Conservation (phyloP, 2,888 invertebrate species). For the Cephonodes hylas region DNA sequence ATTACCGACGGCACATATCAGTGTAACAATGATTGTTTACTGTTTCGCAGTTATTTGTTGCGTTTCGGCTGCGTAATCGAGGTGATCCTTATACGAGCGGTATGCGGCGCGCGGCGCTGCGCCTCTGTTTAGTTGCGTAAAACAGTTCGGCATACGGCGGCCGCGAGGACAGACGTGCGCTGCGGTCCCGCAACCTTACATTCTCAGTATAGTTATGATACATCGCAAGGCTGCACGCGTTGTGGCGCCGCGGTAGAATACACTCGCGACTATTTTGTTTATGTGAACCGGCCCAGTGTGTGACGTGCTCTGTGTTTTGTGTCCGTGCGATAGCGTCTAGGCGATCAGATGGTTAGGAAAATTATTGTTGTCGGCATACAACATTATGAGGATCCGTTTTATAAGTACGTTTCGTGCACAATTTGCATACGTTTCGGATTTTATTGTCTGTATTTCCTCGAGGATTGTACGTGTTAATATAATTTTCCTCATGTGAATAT, state of each 20-base stretch:
- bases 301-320: conserved; percentile 44
- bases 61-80: conserved; percentile 65
- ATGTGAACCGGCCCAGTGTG: conserved; percentile 50
- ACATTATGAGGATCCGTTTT: conserved; percentile 74
- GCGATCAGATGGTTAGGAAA: conserved; percentile 70
- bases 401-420: conserved; percentile 62
- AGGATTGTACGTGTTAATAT: not conserved
- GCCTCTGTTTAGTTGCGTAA: conserved; percentile 58
- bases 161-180: conserved; percentile 51
- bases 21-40: conserved; percentile 57
- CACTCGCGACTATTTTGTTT: conserved; percentile 53
- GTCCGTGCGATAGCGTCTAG: conserved; percentile 39
- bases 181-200: conserved; percentile 37
- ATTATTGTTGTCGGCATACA: conserved; percentile 73
- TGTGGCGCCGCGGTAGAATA: conserved; percentile 40
- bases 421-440: not conserved
- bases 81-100: conserved; percentile 73
- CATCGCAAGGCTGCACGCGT: conserved; percentile 43
- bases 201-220: conserved; percentile 54
- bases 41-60: conserved; percentile 59
- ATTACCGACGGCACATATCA: conserved; percentile 49
- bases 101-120: conserved; percentile 61
- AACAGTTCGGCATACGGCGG: conserved; percentile 55
- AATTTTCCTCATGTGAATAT: conserved; percentile 20
- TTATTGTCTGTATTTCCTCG: not conserved